Percentiles rank a stretch among this genome's conserved stretches.
Conservation (phyloP, 2,888 invertebrate genomes). For the Mantis religiosa region DNA sequence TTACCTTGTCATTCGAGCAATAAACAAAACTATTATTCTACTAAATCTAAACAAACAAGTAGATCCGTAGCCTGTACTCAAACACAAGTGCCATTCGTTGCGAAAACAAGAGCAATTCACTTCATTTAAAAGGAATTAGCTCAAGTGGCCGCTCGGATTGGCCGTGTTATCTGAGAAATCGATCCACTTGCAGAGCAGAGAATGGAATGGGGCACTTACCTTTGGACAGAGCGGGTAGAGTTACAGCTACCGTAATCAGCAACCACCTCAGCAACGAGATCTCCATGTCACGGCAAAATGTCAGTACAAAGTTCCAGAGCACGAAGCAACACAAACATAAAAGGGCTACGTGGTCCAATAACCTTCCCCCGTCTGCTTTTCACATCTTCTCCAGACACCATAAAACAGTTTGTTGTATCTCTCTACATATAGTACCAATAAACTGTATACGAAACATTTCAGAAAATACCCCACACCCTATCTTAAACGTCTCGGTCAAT, state of each 20-base stretch:
- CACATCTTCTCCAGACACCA: not conserved
- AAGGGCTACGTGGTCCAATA: not conserved
- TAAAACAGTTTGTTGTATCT: not conserved
- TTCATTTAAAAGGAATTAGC: not conserved
- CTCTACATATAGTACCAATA: not conserved
- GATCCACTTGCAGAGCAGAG: not conserved
- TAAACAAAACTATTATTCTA: too few relatives aligned
- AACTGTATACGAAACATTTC: not conserved
- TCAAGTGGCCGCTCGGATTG: not conserved
- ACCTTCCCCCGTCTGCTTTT: not conserved
- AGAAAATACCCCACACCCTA: not conserved
- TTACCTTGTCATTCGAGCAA: too few relatives aligned
- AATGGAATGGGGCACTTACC: not conserved
- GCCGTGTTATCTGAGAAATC: not conserved
- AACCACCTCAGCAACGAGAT: not conserved
- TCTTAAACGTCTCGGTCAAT: not conserved
- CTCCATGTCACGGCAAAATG: not conserved
- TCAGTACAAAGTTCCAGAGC: not conserved
- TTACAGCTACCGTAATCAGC: not conserved
- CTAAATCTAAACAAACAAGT: not conserved
- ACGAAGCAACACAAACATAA: not conserved
- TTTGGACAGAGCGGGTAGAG: not conserved
- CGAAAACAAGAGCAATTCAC: not conserved
- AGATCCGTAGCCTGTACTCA: not conserved
- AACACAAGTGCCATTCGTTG: too few relatives aligned